A percentile compares a stretch with the other conserved stretches of the same genome.
Evolutionary conservation across 1,140 invertebrate genomes (phyloP).

Genomic region (Delia radicum): DNA sequence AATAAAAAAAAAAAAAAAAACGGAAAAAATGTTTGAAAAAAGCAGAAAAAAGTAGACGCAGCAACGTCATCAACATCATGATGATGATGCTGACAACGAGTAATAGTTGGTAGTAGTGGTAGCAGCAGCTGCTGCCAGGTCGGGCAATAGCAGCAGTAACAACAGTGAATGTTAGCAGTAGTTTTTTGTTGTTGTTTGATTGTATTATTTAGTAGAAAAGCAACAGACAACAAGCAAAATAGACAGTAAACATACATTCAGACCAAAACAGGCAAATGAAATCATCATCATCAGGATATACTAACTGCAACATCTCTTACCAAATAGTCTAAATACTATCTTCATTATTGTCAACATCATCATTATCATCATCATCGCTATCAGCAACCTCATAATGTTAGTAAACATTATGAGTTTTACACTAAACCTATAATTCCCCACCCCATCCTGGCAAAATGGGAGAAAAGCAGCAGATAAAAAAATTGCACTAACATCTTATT

Average conservation of each 20-base stretch:
- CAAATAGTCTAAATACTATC: background rate
- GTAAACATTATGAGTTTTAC: background rate
- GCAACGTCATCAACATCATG: constrained; percentile 5
- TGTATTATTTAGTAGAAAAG: background rate
- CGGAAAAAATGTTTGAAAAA: constrained; percentile 10
- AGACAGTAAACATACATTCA: background rate
- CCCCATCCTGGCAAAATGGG: background rate
- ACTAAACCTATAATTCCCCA: background rate
- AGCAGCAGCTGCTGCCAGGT: background rate
- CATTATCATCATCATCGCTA: background rate
- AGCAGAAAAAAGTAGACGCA: constrained; percentile 9
- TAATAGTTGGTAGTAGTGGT: background rate
- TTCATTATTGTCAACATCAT: background rate
- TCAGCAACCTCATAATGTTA: background rate
- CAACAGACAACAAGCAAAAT: background rate
- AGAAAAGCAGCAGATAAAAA: background rate
- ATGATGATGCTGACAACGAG: background rate
- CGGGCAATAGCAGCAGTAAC: background rate
- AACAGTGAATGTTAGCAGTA: background rate
- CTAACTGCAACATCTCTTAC: background rate
- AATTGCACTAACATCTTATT: background rate
- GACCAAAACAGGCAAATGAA: background rate
- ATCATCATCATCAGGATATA: too few species aligned
- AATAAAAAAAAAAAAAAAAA: constrained; percentile 21
- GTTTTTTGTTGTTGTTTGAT: too few species aligned